These are phyloP conservation scores for Rotaria socialis DNA, from an alignment of 2,888 invertebrate genomes.

Conservation along the genomic window DNA sequence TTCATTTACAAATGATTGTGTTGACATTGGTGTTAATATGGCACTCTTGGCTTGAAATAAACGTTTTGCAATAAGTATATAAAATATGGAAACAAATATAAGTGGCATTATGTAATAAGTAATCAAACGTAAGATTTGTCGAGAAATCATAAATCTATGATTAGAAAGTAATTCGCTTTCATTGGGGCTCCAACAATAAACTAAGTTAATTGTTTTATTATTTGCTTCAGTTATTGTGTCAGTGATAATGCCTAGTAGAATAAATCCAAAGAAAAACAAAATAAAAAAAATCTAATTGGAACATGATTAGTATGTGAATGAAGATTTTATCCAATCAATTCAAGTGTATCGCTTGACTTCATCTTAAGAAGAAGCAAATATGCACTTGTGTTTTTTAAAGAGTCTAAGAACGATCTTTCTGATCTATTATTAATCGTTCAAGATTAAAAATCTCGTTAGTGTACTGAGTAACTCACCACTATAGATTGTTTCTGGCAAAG, in stretches of 20 bases:
- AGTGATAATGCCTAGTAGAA: neutral
- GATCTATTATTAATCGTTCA: neutral
- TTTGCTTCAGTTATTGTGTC: neutral
- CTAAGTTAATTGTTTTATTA: neutral
- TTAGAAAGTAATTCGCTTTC: neutral
- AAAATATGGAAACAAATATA: slow-evolving; percentile 12
- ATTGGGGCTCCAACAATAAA: slow-evolving; percentile 30
- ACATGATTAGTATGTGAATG: neutral
- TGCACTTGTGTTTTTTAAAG: neutral
- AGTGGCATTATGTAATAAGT: slow-evolving; percentile 30
- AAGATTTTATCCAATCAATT: neutral
- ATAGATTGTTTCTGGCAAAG: neutral
- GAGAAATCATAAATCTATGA: slow-evolving; percentile 1
- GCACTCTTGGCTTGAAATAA: neutral
- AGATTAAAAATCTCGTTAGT: neutral
- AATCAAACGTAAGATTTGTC: neutral
- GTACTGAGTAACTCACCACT: neutral
- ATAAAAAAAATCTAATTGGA: neutral
- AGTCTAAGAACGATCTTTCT: neutral
- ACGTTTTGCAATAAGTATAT: slow-evolving; percentile 15
- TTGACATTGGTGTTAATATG: neutral
- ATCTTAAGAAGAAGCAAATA: neutral
- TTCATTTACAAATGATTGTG: neutral
- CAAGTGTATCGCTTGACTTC: neutral
- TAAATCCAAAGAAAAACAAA: neutral